Conservation (phyloP, 2,888 invertebrate species). For the Hedychridium roseum region DNA sequence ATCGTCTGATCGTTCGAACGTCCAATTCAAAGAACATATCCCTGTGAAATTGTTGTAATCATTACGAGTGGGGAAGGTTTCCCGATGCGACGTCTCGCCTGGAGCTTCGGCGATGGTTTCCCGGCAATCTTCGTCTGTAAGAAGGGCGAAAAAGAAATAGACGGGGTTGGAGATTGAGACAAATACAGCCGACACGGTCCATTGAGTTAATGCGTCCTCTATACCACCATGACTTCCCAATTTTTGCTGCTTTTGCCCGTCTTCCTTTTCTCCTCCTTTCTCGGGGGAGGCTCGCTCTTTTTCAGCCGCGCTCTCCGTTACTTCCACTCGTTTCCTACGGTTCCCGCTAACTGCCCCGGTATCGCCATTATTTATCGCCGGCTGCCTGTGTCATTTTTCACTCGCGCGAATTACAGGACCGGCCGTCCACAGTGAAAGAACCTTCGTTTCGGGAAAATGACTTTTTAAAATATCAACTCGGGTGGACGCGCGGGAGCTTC, state of each 20-base stretch:
- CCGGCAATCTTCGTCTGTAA: no score
- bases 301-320: not conserved
- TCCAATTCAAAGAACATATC: no score
- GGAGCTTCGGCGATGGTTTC: no score
- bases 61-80: no score
- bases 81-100: no score
- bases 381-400: slow-evolving; percentile 32
- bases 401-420: slow-evolving; percentile 19
- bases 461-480: slow-evolving; percentile 31
- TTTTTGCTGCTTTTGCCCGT: slow-evolving; percentile 1
- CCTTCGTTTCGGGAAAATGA: slow-evolving; percentile 10
- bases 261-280: slow-evolving; percentile 8
- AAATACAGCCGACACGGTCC: slow-evolving; percentile 19
- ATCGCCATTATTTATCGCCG: slow-evolving; percentile 28
- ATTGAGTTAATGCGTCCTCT: slow-evolving; percentile 21
- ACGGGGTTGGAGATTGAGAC: slow-evolving; percentile 16
- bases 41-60: no score
- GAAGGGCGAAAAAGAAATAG: not conserved
- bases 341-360: slow-evolving; percentile 1
- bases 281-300: no score
- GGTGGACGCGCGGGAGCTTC: no score
- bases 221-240: not conserved
- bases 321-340: not conserved
- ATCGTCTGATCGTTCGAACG: no score
- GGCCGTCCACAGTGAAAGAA: not conserved